Evolutionary conservation across 2,888 invertebrate species (phyloP).

Genomic region (Muscina levida): DNA sequence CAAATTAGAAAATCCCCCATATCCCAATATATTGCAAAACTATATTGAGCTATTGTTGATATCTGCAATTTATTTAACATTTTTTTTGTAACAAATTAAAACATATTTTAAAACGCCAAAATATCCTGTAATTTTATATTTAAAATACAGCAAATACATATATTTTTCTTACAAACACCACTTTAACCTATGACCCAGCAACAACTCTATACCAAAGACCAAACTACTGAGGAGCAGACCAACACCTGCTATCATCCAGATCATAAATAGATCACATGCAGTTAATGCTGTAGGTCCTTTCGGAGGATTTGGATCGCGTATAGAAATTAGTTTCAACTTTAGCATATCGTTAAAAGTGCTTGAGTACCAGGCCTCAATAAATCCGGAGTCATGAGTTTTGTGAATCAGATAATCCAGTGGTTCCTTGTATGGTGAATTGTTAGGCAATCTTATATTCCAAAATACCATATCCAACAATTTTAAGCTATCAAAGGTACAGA

Average conservation of each 20-base stretch:
- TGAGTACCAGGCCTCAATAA: conserved; percentile 26
- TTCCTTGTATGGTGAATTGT: conserved; percentile 29
- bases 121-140: too few species aligned
- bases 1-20: too few species aligned
- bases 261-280: conserved; percentile 10
- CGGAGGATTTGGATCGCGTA: neutral
- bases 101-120: too few species aligned
- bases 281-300: neutral
- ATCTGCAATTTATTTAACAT: too few species aligned
- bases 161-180: too few species aligned
- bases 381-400: conserved; percentile 8
- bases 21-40: too few species aligned
- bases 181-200: too few species aligned
- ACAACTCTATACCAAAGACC: neutral
- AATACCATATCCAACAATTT: neutral
- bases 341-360: conserved; percentile 33
- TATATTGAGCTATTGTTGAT: too few species aligned
- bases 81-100: too few species aligned
- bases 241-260: neutral
- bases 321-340: neutral
- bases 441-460: conserved; percentile 16
- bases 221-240: neutral
- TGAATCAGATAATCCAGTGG: conserved; percentile 6
- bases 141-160: too few species aligned
- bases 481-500: conserved; percentile 11